Evolutionary conservation across 2,888 invertebrate genomes (phyloP), one percentile per base, ranked within the genome.

Genomic region (Scrobipalpa costella): DNA sequence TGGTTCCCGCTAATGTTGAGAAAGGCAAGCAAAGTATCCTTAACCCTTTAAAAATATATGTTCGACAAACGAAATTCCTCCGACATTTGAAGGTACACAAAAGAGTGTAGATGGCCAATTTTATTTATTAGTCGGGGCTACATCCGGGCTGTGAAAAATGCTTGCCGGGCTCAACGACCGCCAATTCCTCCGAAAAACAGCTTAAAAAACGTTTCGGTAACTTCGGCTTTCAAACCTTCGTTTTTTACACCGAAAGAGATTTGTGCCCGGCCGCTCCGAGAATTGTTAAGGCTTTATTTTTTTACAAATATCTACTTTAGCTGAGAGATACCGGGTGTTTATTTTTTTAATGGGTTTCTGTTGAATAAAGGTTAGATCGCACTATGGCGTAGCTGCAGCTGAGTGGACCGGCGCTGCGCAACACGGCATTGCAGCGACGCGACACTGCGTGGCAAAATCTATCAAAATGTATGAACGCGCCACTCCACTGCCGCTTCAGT

Each of bases 191-290:
- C 71, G 69, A 73, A 68, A 79, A 79, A 79, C 77, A 79, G 82
- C 82, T 83, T 86, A 86, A 82, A 86, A 84, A 84, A 80, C 83
- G 76, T 73, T 79, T 78, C 69, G 76, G 78, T 79, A 79, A 83
- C 74, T 81, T 84, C 76, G 77, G 75, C 73, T 78, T 80, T 79
- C 72, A 79, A 81, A 80, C 78, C 79, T 79, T 78, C 79, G 77
- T 79, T 83, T 84, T 84, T 83, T 81, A 76, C 73, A 74, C 74
- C 77, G 72, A 69, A 74, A 75, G 74, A 79, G 79, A 81, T 83
- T 82, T 81, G 74, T 77, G 71, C 78, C 76, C 75, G 72, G 73
- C 72, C 72, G 73, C 74, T 55, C 1, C 33, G 55, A 55, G 55
- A 34, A n/a, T 13, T 55, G 27, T 55, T n/a, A 7, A 55, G 7